These are phyloP conservation scores for Callorhinus ursinus DNA, from an alignment of 2,113 vertebrate genomes.

Conservation along the genomic window DNA sequence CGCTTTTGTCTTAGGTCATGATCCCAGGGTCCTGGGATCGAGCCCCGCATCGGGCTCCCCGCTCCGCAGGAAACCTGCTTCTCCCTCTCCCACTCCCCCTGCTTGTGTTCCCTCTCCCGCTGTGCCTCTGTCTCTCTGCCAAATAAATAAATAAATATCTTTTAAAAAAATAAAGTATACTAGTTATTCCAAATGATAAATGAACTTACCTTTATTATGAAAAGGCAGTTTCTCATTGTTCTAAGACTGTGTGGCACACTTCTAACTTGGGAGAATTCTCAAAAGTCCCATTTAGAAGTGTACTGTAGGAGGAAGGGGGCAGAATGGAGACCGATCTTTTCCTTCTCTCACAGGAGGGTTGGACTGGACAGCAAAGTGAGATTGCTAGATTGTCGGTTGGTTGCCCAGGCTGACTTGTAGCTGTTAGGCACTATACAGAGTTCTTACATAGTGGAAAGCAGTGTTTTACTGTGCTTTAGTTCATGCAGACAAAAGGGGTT, in stretches of 20 bases:
- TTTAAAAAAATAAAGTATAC: not conserved
- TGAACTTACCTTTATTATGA: not conserved
- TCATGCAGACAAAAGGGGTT: not conserved
- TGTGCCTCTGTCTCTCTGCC: too few relatives aligned
- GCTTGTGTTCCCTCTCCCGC: too few relatives aligned
- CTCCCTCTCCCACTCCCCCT: too few relatives aligned
- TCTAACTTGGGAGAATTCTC: not conserved
- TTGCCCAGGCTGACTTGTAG: not conserved
- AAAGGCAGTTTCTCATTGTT: conserved; percentile 7
- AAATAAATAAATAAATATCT: too few relatives aligned
- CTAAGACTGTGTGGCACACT: not conserved
- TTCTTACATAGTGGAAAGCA: not conserved
- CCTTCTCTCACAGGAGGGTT: not conserved
- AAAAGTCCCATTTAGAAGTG: not conserved
- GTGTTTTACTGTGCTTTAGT: not conserved
- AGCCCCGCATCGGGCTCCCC: too few relatives aligned
- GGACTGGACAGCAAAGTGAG: not conserved
- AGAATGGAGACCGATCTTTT: not conserved
- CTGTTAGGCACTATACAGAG: not conserved
- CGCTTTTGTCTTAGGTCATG: too few relatives aligned
- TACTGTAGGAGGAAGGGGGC: not conserved
- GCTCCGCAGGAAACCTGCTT: too few relatives aligned
- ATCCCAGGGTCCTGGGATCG: too few relatives aligned
- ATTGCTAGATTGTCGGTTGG: not conserved
- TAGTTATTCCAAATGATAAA: not conserved